Conservation (phyloP, 2,797 vertebrate genomes). For the Oryzias dopingdopingensis region DNA sequence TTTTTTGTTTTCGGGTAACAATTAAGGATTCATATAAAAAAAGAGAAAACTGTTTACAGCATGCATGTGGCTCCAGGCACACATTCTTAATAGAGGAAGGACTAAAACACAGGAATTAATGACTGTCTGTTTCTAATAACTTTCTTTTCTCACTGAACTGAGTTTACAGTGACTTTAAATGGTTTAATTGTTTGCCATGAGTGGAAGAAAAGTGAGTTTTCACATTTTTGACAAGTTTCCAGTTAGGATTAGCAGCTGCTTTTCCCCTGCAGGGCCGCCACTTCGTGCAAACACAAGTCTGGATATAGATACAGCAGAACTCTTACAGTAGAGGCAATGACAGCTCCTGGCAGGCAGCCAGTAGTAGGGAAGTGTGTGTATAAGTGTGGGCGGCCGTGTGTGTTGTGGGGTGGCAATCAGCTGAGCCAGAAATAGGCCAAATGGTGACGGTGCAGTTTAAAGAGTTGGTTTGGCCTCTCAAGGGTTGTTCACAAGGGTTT, state of each 20-base stretch:
- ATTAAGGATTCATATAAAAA: conserved; percentile 23
- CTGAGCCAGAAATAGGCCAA: conserved; percentile 75
- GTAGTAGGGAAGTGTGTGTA: conserved; percentile 30
- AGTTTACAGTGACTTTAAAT: background rate
- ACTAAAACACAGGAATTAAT: background rate
- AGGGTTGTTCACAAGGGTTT: conserved; percentile 22
- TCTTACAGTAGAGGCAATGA: conserved; percentile 67
- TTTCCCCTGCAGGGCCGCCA: conserved; percentile 12
- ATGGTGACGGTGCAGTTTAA: conserved; percentile 64
- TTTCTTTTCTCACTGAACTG: background rate
- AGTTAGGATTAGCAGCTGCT: background rate
- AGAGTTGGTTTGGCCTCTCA: conserved; percentile 54
- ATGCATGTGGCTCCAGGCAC: conserved; percentile 10
- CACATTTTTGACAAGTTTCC: background rate
- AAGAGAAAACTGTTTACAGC: conserved; percentile 34
- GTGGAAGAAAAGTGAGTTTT: background rate
- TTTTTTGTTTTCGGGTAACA: conserved; percentile 48
- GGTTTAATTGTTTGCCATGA: background rate
- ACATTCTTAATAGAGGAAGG: background rate
- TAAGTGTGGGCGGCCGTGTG: conserved; percentile 18
- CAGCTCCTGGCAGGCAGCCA: conserved; percentile 69
- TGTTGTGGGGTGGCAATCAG: conserved; percentile 53
- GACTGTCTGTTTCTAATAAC: too few relatives aligned
- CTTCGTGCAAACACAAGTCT: conserved; percentile 29
- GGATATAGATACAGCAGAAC: conserved; percentile 65